A percentile compares a stretch with the other conserved stretches of the same genome.
phyloP scores from a whole-genome alignment of 2,113 vertebrate genomes.

The Engystomops pustulosus region DNA sequence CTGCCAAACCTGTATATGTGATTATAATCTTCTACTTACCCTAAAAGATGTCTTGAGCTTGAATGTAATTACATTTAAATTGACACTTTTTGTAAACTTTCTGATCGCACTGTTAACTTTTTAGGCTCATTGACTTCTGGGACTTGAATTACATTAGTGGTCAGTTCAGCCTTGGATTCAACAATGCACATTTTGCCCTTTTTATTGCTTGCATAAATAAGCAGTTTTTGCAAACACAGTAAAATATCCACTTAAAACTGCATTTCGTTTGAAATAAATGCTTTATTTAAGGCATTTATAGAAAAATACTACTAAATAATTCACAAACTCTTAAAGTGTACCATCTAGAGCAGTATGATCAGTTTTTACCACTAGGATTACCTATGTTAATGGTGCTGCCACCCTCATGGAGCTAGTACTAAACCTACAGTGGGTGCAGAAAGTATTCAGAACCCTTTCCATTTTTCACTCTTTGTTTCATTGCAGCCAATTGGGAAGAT shows the following conservation, averaged over 20 bases:
- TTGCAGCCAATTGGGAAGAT: no score
- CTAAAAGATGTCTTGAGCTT: not conserved
- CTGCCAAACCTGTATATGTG: no score
- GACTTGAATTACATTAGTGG: conserved; percentile 1
- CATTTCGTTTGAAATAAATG: conserved; percentile 11
- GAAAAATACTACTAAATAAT: not conserved
- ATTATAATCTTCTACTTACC: not conserved
- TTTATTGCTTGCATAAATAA: conserved; percentile 42
- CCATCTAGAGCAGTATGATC: not conserved
- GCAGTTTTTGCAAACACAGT: conserved; percentile 8
- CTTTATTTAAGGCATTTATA: conserved; percentile 18
- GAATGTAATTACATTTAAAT: not conserved
- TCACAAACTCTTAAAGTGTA: not conserved
- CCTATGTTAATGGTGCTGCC: not conserved
- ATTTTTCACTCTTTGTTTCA: no score
- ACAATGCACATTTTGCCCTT: conserved; percentile 20
- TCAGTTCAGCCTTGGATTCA: conserved; percentile 19
- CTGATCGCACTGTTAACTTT: conserved; percentile 26
- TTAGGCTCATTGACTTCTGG: not conserved
- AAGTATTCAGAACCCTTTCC: no score
- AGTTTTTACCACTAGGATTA: not conserved
- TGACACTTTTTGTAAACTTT: not conserved
- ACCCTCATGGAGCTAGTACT: no score
- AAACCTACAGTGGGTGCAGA: no score
- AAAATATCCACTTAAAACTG: conserved; percentile 3